Conservation (phyloP, 2,113 vertebrate genomes). For the Catharus bicknelli region DNA sequence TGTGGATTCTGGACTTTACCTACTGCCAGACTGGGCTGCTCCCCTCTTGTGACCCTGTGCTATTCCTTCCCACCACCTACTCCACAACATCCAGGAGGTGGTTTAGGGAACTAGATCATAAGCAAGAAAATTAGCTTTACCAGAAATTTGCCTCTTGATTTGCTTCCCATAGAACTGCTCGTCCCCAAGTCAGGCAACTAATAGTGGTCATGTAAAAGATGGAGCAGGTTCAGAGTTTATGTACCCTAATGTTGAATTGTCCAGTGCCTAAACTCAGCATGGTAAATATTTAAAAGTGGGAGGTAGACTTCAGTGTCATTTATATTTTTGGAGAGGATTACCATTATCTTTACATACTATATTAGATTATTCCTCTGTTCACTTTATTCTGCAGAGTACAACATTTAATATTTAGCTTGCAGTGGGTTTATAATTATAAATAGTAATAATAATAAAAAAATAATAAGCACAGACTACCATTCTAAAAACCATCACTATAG, state of each 20-base stretch:
- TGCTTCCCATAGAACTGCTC: not conserved
- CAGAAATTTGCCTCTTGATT: not conserved
- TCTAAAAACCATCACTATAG: not conserved
- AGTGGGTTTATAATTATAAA: not conserved
- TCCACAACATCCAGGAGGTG: not conserved
- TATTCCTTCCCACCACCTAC: not conserved
- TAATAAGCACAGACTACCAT: not conserved
- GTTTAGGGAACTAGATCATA: not conserved
- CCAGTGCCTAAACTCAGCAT: not conserved
- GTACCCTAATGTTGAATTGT: not conserved
- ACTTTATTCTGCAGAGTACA: not conserved
- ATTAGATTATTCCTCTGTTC: not conserved
- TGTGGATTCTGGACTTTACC: not conserved
- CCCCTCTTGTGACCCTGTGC: not conserved
- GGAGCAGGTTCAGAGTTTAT: not conserved
- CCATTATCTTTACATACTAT: not conserved
- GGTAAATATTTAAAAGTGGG: not conserved
- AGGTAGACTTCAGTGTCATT: not conserved
- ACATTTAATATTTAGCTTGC: not conserved
- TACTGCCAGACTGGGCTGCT: not conserved
- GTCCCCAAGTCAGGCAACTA: not conserved
- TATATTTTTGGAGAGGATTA: not conserved
- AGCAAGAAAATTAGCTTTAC: not conserved
- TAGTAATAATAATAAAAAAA: not conserved
- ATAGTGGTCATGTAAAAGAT: fast-evolving